Evolutionary conservation across 2,113 vertebrate genomes (phyloP), one percentile per base, ranked within the genome.

Genomic region (Maccullochella peelii): DNA sequence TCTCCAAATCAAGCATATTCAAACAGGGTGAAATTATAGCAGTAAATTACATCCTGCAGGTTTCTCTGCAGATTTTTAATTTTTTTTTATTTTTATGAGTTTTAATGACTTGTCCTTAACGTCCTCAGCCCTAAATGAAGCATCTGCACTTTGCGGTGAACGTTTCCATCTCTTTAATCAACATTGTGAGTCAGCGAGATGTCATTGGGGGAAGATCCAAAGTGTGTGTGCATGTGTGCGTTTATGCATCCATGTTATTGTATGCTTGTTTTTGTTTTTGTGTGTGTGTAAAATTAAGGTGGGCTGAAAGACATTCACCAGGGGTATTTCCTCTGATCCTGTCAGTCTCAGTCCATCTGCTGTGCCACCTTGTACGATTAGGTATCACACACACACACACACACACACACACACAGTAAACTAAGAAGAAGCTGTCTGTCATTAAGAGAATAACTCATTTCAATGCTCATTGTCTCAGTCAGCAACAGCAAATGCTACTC

Each of bases 281-380:
- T 76, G 55, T 50, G 18, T 73, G 68, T 78, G 61, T 49, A 63
- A 73, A 85, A 90, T 88, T 76, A 92, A 82, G 79, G 81, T 86
- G 77, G 78, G 49, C 76, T 90, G 62, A 85, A 71, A 87, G 71
- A 78, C 68, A 88, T 90, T 87, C 80, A 73, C 61, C 76, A 58
- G 65, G 88, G 89, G 76, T 70, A 79, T 81, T 89, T 92, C 88
- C 87, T 90, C 79, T 86, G 78, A 91, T 91, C 83, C 74, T 73
- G 80, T 86, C 74, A 81, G 79, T 79, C 84, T 85, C 90, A 80
- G 82, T 90, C 90, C 88, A 94, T 94, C 91, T 92, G 91, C 68
- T 88, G 52, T 40, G 54, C 73, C 77, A 82, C 89, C 87, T 91
- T 88, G 73, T 88, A 66, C 23, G 30, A 78, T 84, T 78, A 72